A percentile compares a stretch with the other conserved stretches of the same genome.
Conservation (phyloP, 2,888 invertebrate species). For the Cancer borealis region DNA sequence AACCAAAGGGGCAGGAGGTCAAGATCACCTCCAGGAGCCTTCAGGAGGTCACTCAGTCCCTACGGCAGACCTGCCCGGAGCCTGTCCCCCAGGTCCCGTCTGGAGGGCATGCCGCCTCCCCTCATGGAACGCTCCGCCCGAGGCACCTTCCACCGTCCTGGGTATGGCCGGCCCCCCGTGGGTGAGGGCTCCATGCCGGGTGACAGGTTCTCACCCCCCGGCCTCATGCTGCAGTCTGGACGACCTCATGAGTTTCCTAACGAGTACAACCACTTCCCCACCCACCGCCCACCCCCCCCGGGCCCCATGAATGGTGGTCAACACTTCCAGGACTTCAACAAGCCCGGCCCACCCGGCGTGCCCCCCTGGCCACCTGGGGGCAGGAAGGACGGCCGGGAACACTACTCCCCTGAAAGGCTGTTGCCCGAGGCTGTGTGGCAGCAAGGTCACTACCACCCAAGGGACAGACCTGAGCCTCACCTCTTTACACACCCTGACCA, state of each 20-base stretch:
- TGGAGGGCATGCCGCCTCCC: constrained; percentile 42
- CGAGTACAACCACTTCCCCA: constrained; percentile 48
- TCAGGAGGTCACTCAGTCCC: constrained; percentile 57
- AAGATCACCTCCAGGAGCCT: constrained; percentile 56
- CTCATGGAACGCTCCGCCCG: constrained; percentile 45
- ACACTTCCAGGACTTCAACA: constrained; percentile 48
- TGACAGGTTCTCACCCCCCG: constrained; percentile 53
- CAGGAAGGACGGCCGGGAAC: constrained; percentile 61
- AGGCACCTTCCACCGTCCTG: constrained; percentile 57
- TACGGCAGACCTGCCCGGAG: constrained; percentile 61
- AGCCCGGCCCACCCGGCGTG: constrained; percentile 50
- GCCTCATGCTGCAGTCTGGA: constrained; percentile 44
- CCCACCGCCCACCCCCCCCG: constrained; percentile 47
- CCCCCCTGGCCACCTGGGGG: constrained; percentile 45
- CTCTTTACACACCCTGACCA: constrained; percentile 61
- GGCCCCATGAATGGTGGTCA: constrained; percentile 65
- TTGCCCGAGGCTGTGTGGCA: constrained; percentile 50
- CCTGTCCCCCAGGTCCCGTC: constrained; percentile 58
- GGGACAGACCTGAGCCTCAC: constrained; percentile 59
- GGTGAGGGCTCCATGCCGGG: constrained; percentile 34
- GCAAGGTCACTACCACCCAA: constrained; percentile 60
- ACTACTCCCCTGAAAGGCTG: constrained; percentile 58
- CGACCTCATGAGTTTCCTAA: constrained; percentile 60
- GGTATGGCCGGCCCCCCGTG: constrained; percentile 41
- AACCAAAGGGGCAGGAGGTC: constrained; percentile 55